Evolutionary conservation across 2,113 vertebrate genomes (phyloP).

Genomic region (Eudyptes chrysolophus): DNA sequence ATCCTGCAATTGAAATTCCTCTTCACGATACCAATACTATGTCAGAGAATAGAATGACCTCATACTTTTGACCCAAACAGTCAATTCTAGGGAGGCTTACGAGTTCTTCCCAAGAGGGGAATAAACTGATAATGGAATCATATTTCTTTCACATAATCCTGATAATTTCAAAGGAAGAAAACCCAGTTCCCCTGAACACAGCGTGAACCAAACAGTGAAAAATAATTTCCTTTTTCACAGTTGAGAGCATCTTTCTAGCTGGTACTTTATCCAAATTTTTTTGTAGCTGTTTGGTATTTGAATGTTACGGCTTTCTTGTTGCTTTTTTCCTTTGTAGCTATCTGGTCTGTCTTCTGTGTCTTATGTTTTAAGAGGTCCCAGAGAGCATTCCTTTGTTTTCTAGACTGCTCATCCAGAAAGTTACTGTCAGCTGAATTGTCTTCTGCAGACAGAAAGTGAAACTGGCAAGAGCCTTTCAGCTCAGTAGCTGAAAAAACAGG

Average conservation of each 20-base stretch:
- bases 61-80: not conserved
- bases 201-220: not conserved
- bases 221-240: conserved; percentile 11
- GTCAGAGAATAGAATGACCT: not conserved
- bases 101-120: not conserved
- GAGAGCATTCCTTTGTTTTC: not conserved
- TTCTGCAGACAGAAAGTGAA: not conserved
- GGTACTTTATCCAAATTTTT: not conserved
- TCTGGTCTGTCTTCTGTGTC: not conserved
- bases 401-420: not conserved
- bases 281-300: not conserved
- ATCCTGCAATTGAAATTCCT: conserved; percentile 2
- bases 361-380: not conserved
- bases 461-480: not conserved
- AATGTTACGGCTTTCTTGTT: not conserved
- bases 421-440: not conserved
- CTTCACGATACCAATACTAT: conserved; percentile 2
- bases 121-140: conserved; percentile 9
- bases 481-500: not conserved
- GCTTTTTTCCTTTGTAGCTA: not conserved
- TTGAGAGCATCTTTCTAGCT: not conserved
- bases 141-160: not conserved
- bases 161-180: conserved; percentile 6
- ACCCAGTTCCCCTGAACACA: not conserved
- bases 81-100: not conserved